Percentiles rank a stretch among this genome's conserved stretches.
phyloP scores from a whole-genome alignment of 2,888 invertebrate species.

The Luffia ferchaultella region DNA sequence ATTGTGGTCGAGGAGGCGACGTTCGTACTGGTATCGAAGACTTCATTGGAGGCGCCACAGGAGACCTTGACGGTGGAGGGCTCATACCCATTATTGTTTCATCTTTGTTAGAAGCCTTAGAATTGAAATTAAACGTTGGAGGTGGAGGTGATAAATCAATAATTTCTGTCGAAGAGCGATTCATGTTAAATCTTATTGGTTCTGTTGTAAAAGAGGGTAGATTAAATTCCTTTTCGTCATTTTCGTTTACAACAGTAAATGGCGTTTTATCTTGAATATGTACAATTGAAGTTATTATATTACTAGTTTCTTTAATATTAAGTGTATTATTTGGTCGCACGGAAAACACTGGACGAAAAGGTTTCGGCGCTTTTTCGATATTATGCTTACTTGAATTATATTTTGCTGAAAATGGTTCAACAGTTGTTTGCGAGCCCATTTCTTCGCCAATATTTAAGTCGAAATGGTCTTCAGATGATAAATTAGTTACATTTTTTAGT shows the following conservation, averaged over 20 bases:
- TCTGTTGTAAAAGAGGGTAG: slow-evolving; percentile 38
- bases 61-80: slow-evolving; percentile 53
- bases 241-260: slow-evolving; percentile 35
- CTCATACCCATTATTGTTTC: slow-evolving; percentile 65
- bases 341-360: slow-evolving; percentile 28
- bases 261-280: slow-evolving; percentile 54
- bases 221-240: slow-evolving; percentile 27
- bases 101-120: slow-evolving; percentile 48
- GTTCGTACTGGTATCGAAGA: slow-evolving; percentile 26
- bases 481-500: slow-evolving; percentile 43
- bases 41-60: slow-evolving; percentile 19
- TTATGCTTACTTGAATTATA: slow-evolving; percentile 21
- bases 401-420: slow-evolving; percentile 23
- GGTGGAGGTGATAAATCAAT: slow-evolving; percentile 61
- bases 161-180: slow-evolving; percentile 45
- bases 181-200: slow-evolving; percentile 26
- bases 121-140: slow-evolving; percentile 46
- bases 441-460: slow-evolving; percentile 56
- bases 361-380: slow-evolving; percentile 28
- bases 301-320: slow-evolving; percentile 32
- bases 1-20: slow-evolving; percentile 23
- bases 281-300: slow-evolving; percentile 56
- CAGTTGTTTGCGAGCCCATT: slow-evolving; percentile 26
- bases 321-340: slow-evolving; percentile 27
- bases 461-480: slow-evolving; percentile 47